phyloP scores from a whole-genome alignment of 53 echinoderm and acorn worm genomes.

The Echinarachnius parma region DNA sequence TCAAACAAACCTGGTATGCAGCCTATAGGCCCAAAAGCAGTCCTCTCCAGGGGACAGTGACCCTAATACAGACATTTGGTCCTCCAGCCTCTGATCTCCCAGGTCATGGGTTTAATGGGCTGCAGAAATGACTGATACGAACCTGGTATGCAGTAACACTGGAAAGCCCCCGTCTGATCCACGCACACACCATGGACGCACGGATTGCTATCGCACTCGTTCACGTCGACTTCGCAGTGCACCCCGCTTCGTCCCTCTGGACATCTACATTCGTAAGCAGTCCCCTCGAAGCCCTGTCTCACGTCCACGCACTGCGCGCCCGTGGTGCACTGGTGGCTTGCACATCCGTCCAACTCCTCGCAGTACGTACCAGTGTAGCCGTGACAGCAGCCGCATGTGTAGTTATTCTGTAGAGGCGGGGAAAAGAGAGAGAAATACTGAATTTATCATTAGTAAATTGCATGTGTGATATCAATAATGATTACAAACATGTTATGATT shows the following conservation, averaged over 20 bases:
- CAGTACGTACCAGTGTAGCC: constrained; percentile 74
- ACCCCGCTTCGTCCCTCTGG: constrained; percentile 76
- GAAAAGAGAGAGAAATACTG: not conserved
- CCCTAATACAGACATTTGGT: no score
- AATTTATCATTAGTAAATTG: no score
- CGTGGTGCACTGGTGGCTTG: constrained; percentile 59
- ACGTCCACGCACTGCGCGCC: constrained; percentile 83
- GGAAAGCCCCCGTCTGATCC: constrained; percentile 76
- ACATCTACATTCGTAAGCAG: constrained; percentile 81
- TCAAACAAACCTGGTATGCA: no score
- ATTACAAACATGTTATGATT: no score
- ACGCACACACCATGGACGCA: constrained; percentile 81
- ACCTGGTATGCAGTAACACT: constrained; percentile 98
- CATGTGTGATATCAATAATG: no score
- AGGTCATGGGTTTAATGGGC: no score
- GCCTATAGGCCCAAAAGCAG: no score
- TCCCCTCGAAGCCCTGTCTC: constrained; percentile 69
- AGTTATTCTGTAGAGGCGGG: constrained; percentile 51
- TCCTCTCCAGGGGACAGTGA: no score
- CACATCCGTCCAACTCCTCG: constrained; percentile 77
- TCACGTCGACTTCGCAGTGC: constrained; percentile 79
- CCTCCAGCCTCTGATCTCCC: no score
- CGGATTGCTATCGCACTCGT: constrained; percentile 88
- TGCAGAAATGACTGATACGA: not conserved
- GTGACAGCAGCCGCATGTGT: constrained; percentile 74